Base-by-base conservation (phyloP, 2,888 invertebrate genomes). In the Aphidoletes aphidimyza region DNA sequence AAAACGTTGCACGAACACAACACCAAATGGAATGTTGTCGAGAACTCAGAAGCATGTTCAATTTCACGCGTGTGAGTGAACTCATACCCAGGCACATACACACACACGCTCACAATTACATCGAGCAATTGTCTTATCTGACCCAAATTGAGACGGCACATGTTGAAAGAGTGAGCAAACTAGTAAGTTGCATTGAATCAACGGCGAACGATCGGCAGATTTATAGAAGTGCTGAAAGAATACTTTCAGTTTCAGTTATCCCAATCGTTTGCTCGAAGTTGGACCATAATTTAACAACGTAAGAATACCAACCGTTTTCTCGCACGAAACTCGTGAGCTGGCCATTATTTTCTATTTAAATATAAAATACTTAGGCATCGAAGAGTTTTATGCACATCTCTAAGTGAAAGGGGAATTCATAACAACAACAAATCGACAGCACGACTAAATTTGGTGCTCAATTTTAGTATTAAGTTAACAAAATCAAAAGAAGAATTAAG, bases 231-330 rank as follows among this genome's bases (percentile, higher is more conserved):
- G 14, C 69, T 30, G 14, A 69, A 69, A 69, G 69, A 69, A 69
- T 69, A 69, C 69, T 69, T 69, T 69, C 34, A 34, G 69, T 69
- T 69, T 69, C 69, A 69, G 69, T 69, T 69, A 69, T 69, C 69
- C 69, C 69, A 69, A 69, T 69, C 69, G 69, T 69, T 69, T 69
- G 69, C 69, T 30, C 34, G 30, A 17, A 30, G 30, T 69, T 30
- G 69, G 69, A 69, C 69, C 69, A 9, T 34, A 69, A 30, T 69
- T 69, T 69, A 1, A 69, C 0, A 0, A 69, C 30, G 69, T 69
- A 69, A 69, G 69, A 69, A 69, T 30, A n/a, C n/a, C n/a, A n/a
- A n/a, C n/a, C n/a, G n/a, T n/a, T n/a, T n/a, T n/a, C n/a, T n/a
- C n/a, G n/a, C n/a, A n/a, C n/a, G n/a, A n/a, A n/a, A n/a, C n/a